Percentiles rank a stretch among this genome's conserved stretches.
Evolutionary conservation across 2,797 vertebrate species (phyloP).

Genomic region (Remorina albescens): DNA sequence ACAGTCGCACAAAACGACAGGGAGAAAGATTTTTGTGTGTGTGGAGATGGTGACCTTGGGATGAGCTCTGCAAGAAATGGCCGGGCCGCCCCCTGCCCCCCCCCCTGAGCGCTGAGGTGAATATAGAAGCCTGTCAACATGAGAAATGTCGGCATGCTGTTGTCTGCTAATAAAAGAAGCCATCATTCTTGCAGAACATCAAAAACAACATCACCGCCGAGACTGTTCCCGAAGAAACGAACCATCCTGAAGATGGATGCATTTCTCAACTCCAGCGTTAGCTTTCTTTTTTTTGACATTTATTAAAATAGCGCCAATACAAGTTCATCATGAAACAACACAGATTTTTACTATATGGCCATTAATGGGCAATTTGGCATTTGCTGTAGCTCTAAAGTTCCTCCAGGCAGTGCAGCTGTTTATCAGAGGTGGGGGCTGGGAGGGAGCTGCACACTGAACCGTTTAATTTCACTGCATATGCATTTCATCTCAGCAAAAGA

Average conservation of each 20-base stretch:
- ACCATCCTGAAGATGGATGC: slow-evolving; percentile 29
- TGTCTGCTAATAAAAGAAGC: slow-evolving; percentile 76
- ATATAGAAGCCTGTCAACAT: slow-evolving; percentile 77
- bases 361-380: slow-evolving; percentile 74
- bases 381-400: slow-evolving; percentile 62
- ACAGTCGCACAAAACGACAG: slow-evolving; percentile 27
- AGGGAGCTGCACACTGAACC: slow-evolving; percentile 30
- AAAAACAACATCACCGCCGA: slow-evolving; percentile 30
- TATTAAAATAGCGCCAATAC: slow-evolving; percentile 53
- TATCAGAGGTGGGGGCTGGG: slow-evolving; percentile 47
- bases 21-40: slow-evolving; percentile 28
- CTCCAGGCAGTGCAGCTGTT: slow-evolving; percentile 62
- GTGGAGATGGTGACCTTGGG: slow-evolving; percentile 70
- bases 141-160: slow-evolving; percentile 70
- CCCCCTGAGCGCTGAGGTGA: slow-evolving; percentile 65
- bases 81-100: slow-evolving; percentile 27
- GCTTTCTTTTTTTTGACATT: slow-evolving; percentile 64
- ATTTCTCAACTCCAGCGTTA: slow-evolving; percentile 48
- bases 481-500: slow-evolving; percentile 64
- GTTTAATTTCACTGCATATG: slow-evolving; percentile 66
- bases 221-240: slow-evolving; percentile 42
- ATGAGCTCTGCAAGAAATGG: slow-evolving; percentile 49
- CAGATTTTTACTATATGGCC: slow-evolving; percentile 61
- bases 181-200: slow-evolving; percentile 68
- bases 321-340: slow-evolving; percentile 65